phyloP scores from a whole-genome alignment of 30 jellyfish, hydroid and myxozoan species.

The Pelagia noctiluca region DNA sequence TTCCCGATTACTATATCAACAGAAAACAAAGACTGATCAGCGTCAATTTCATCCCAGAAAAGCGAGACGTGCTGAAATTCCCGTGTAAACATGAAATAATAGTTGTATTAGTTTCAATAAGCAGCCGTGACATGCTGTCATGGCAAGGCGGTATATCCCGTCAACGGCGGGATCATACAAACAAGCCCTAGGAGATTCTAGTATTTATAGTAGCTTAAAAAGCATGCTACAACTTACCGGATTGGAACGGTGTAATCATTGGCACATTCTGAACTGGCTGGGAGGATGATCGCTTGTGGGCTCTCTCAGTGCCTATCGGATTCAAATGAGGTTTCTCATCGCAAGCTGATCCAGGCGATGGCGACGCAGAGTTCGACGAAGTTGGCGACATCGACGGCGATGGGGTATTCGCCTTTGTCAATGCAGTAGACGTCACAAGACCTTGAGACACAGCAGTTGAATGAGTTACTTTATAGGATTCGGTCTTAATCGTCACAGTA shows the following conservation, averaged over 20 bases:
- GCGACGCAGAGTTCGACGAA: constrained; percentile 85
- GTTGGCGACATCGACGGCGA: constrained; percentile 93
- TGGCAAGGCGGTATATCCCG: too few species aligned
- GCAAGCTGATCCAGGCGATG: constrained; percentile 71
- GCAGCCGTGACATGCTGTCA: too few species aligned
- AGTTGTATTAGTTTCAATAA: too few species aligned
- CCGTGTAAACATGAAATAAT: too few species aligned
- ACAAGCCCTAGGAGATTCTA: too few species aligned
- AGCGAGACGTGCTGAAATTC: too few species aligned
- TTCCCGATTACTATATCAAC: too few species aligned
- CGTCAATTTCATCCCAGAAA: too few species aligned
- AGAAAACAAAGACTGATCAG: too few species aligned
- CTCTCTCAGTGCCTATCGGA: constrained; percentile 98
- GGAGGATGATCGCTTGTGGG: constrained; percentile 72
- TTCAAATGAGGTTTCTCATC: constrained; percentile 95
- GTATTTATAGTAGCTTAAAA: neutral
- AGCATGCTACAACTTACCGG: constrained; percentile 59
- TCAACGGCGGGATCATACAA: too few species aligned
- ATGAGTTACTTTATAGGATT: constrained; percentile 19
- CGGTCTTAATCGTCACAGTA: constrained; percentile 27
- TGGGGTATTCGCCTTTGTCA: constrained; percentile 83
- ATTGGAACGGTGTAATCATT: constrained; percentile 76
- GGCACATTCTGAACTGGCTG: constrained; percentile 42
- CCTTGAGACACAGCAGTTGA: constrained; percentile 47
- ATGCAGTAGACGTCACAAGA: constrained; percentile 59